Evolutionary conservation across 2,113 vertebrate species (phyloP), one percentile per base, ranked within the genome.

Genomic region (Clupea harengus): DNA sequence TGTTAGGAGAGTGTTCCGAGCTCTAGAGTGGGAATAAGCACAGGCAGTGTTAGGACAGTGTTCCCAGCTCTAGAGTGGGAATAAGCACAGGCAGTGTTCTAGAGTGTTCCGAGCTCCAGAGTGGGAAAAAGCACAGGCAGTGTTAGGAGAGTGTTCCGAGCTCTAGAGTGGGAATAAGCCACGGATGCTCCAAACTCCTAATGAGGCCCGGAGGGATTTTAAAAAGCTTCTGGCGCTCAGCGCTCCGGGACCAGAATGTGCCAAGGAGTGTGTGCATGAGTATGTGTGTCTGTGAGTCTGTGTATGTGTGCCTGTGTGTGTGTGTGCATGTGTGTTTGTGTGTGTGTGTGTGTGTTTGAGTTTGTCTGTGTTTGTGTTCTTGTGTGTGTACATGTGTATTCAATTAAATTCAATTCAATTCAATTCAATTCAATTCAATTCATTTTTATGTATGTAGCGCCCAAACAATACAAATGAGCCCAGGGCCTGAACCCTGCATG

Each of bases 181-280:
- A 86, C 47, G 81, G 28, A 32, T 82, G 87, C 72, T 78, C 28
- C 72, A 78, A 15, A 67, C 13, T 32, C 13, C 72, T 78, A 78
- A 78, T 78, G 72, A 83, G 85, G 90, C 81, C 72, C 39, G 25
- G 86, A 32, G 72, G 72, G 28, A 39, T 5, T 78, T 75, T 44
- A 17, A 39, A 39, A 78, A 78, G 72, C 10, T 2, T 32, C 28
- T 32, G 44, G 1, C 39, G 72, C 28, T 39, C 72, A 78, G 28
- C 2, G 11, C 0, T 39, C 72, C 17, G 28, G 28, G 28, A 39
- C 72, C 32, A 15, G 11, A 44, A 18, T 78, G 72, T 78, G 32
- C 20, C 2, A 22, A 6, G 6, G 54, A 22, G 54, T 60, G 54
- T 60, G 18, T 22, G 54, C 22, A 20, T 57, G 54, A 52, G 11